These are phyloP conservation scores for Paracanthobrama guichenoti DNA, from an alignment of 2,113 vertebrate genomes.

Conservation along the genomic window DNA sequence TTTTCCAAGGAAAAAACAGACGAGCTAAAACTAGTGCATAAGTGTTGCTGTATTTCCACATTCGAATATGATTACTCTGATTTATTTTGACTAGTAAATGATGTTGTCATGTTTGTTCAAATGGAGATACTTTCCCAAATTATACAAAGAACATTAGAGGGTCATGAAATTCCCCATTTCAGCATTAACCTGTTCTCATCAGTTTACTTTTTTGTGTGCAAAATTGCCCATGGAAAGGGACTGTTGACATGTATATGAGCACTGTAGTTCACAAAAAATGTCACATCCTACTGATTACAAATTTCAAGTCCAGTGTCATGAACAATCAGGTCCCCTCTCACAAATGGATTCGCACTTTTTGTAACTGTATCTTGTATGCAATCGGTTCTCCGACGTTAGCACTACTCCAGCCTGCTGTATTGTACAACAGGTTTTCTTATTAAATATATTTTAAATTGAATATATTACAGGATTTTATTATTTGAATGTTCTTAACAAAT, in stretches of 20 bases:
- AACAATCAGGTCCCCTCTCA: background rate
- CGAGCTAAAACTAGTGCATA: background rate
- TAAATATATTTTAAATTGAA: background rate
- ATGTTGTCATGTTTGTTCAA: background rate
- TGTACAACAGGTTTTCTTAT: background rate
- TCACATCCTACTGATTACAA: background rate
- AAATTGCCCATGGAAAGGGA: background rate
- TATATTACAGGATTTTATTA: background rate
- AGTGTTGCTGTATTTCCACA: background rate
- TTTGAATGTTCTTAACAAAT: background rate
- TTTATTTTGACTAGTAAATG: background rate
- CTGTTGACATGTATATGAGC: background rate
- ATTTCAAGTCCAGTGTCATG: background rate
- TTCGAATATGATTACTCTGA: background rate
- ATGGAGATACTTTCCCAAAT: background rate
- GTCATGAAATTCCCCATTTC: background rate
- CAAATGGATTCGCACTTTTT: background rate
- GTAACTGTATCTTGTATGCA: background rate
- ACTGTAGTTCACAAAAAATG: background rate
- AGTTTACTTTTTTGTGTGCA: no score
- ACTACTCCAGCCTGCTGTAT: background rate
- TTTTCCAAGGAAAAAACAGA: background rate
- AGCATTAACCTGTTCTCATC: background rate
- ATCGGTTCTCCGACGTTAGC: background rate
- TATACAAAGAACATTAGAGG: conserved; percentile 4